A percentile compares a stretch with the other conserved stretches of the same genome.
These are phyloP conservation scores for Tyto alba DNA, from an alignment of 2,113 vertebrate genomes.

Conservation along the genomic window DNA sequence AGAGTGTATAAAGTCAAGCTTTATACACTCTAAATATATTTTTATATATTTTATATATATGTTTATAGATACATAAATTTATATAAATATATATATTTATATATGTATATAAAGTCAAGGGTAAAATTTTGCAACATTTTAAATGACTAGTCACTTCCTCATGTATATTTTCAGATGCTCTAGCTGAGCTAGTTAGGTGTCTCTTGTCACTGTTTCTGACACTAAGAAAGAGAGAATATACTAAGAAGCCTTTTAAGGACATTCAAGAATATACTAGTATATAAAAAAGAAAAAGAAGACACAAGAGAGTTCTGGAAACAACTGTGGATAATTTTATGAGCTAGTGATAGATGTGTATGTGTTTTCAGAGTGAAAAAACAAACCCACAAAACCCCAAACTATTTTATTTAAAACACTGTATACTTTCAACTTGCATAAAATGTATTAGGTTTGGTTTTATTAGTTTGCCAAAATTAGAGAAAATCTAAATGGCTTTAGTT, in stretches of 20 bases:
- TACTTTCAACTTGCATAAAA: neutral
- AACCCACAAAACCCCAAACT: neutral
- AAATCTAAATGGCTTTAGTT: neutral
- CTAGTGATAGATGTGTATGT: neutral
- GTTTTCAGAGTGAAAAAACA: neutral
- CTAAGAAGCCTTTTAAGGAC: slow-evolving; percentile 42
- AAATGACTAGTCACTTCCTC: slow-evolving; percentile 1
- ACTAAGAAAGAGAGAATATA: slow-evolving; percentile 3
- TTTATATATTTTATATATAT: too few species aligned
- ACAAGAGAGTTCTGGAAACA: neutral
- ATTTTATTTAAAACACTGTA: neutral
- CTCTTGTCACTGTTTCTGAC: neutral
- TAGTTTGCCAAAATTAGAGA: neutral
- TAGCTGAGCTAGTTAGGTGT: neutral
- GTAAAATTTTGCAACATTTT: neutral
- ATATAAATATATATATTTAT: too few species aligned
- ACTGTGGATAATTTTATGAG: neutral
- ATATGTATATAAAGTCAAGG: neutral
- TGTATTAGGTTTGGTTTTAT: neutral
- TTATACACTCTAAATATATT: too few species aligned
- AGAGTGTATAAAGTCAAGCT: neutral
- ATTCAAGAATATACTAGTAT: neutral
- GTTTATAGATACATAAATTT: too few species aligned
- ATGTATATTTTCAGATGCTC: neutral
- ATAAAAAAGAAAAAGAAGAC: neutral